These are phyloP conservation scores for Nezara viridula DNA, from an alignment of 2,888 invertebrate species.

Conservation along the genomic window DNA sequence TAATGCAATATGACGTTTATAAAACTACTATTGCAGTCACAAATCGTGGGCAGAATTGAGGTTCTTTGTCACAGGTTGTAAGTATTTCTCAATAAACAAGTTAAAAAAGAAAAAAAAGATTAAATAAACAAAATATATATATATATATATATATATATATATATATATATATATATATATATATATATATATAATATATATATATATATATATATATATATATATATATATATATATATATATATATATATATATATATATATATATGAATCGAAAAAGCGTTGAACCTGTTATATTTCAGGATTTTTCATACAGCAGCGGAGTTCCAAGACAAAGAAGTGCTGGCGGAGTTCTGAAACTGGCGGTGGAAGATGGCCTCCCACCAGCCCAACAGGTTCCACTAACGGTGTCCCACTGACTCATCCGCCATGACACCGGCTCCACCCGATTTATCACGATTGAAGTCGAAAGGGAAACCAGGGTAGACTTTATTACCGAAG, in stretches of 20 bases:
- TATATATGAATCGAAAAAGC: too few relatives aligned
- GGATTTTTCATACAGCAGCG: background rate
- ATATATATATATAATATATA: too few relatives aligned
- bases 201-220: too few relatives aligned
- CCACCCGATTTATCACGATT: slow-evolving; percentile 12
- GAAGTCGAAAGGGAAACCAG: slow-evolving; percentile 31
- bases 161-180: too few relatives aligned
- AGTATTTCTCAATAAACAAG: too few relatives aligned
- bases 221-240: too few relatives aligned
- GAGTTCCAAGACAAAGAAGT: background rate
- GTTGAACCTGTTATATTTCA: background rate
- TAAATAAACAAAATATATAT: too few relatives aligned
- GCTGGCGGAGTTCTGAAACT: background rate
- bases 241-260: too few relatives aligned
- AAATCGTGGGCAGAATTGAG: background rate
- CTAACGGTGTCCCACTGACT: slow-evolving; percentile 44
- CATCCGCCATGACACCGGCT: slow-evolving; percentile 20
- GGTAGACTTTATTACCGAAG: background rate
- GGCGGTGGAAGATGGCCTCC: slow-evolving; percentile 20
- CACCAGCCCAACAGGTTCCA: slow-evolving; percentile 46
- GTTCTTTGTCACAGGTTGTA: background rate
- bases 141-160: too few relatives aligned
- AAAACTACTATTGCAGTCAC: background rate
- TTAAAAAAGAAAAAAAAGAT: too few relatives aligned
- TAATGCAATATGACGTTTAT: background rate